Conservation (phyloP, 2,797 vertebrate species). For the Bovichtus diacanthus region DNA sequence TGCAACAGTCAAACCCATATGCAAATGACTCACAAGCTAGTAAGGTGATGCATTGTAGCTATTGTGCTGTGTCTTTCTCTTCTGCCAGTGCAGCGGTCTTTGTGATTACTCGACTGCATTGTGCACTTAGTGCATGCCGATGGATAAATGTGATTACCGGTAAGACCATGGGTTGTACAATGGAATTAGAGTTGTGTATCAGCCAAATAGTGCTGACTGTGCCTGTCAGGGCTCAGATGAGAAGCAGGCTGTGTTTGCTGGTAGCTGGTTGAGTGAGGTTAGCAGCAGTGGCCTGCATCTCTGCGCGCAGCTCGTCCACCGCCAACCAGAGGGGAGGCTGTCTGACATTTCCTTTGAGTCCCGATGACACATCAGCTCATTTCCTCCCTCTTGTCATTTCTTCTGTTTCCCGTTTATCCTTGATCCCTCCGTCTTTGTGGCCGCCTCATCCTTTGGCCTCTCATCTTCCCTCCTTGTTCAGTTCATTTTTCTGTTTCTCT, state of each 20-base stretch:
- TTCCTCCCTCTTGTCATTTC: slow-evolving; percentile 49
- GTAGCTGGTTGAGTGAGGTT: slow-evolving; percentile 13
- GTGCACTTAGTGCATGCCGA: slow-evolving; percentile 41
- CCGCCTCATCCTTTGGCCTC: slow-evolving; percentile 47
- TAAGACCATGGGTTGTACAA: slow-evolving; percentile 42
- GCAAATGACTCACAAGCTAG: slow-evolving; percentile 1
- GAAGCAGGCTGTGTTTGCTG: slow-evolving; percentile 35
- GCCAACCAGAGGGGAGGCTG: slow-evolving; percentile 36
- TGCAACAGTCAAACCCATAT: neutral
- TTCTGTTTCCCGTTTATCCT: slow-evolving; percentile 50
- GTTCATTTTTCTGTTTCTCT: slow-evolving; percentile 42
- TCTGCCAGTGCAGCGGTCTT: slow-evolving; percentile 8
- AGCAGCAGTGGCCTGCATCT: slow-evolving; percentile 4
- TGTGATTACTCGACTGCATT: slow-evolving; percentile 30
- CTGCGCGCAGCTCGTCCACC: slow-evolving; percentile 2
- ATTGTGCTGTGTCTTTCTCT: neutral
- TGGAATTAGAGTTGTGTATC: slow-evolving; percentile 43
- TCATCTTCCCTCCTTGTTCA: slow-evolving; percentile 43
- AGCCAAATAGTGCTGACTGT: slow-evolving; percentile 43
- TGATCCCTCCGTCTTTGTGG: slow-evolving; percentile 39
- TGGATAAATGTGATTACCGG: slow-evolving; percentile 57
- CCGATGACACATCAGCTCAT: slow-evolving; percentile 41
- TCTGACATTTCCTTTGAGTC: slow-evolving; percentile 54
- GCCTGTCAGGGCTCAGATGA: slow-evolving; percentile 33
- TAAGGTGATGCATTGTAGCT: neutral